Base-by-base conservation (phyloP, 2,888 invertebrate species). In the Emmelina monodactyla region DNA sequence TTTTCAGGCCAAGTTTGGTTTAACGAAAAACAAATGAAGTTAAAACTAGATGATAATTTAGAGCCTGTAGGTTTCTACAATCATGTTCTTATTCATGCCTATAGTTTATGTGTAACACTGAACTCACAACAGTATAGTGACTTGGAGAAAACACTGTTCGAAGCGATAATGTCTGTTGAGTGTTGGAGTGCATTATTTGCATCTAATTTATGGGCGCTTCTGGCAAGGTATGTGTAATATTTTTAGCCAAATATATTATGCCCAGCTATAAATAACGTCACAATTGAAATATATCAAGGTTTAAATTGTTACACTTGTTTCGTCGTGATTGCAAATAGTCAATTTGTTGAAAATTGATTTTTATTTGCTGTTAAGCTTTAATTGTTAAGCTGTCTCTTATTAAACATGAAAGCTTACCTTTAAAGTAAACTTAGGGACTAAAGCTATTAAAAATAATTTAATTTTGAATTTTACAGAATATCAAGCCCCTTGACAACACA, bases 1-100 rank as follows among this genome's bases (percentile, higher is more conserved):
- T 36, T 63, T 61, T 11, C 44, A 79, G 78, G 63, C 45, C 56
- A 66, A 34, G 35, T 51, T 3, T 70, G 62, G 58, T 59, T 69
- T 34, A 63, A 58, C 32, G n/a, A n/a, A n/a, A n/a, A n/a, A n/a
- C n/a, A n/a, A n/a, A n/a, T n/a, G n/a, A n/a, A n/a, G n/a, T n/a
- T n/a, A n/a, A n/a, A n/a, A n/a, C n/a, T n/a, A n/a, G n/a, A n/a
- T n/a, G n/a, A n/a, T n/a, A n/a, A n/a, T n/a, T n/a, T n/a, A n/a
- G n/a, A n/a, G n/a, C n/a, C n/a, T n/a, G n/a, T n/a, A n/a, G n/a
- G n/a, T n/a, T n/a, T n/a, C n/a, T n/a, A n/a, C n/a, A n/a, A n/a
- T n/a, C n/a, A n/a, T n/a, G n/a, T n/a, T n/a, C n/a, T n/a, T 0
- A 37, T 46, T 1, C 51, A 63, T 22, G 50, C 56, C 0, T 37